Evolutionary conservation across 2,888 invertebrate species (phyloP).

Genomic region (Caenorhabditis panamensis): DNA sequence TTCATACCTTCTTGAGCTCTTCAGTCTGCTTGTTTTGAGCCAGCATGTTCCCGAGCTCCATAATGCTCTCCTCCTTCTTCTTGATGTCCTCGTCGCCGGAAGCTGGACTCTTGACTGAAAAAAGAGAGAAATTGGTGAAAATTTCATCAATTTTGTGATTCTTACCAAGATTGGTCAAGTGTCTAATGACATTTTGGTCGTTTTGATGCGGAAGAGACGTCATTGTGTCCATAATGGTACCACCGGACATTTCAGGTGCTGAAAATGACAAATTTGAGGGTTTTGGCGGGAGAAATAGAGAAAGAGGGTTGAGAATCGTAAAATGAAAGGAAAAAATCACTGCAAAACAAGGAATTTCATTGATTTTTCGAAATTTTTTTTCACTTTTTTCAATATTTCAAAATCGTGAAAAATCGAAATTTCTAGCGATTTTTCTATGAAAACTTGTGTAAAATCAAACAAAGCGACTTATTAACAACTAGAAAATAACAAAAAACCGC

Average conservation of each 20-base stretch:
- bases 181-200: conserved; percentile 75
- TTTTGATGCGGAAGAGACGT: conserved; percentile 75
- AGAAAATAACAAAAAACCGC: no score
- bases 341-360: not conserved
- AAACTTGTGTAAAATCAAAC: no score
- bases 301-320: not conserved
- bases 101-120: conserved; percentile 72
- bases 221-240: conserved; percentile 77
- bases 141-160: not conserved
- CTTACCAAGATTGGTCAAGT: conserved; percentile 75
- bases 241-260: conserved; percentile 75
- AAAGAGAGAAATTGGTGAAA: not conserved
- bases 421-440: not conserved
- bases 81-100: conserved; percentile 90
- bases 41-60: conserved; percentile 92
- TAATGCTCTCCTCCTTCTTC: conserved; percentile 93
- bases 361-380: not conserved
- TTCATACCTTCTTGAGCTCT: conserved; percentile 65
- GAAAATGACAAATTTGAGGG: not conserved
- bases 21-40: conserved; percentile 86
- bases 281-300: not conserved
- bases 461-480: no score
- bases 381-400: no score
- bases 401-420: no score
- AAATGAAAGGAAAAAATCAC: no score